Conservation (phyloP, 2,888 invertebrate species). For the Ectropis crepuscularia region DNA sequence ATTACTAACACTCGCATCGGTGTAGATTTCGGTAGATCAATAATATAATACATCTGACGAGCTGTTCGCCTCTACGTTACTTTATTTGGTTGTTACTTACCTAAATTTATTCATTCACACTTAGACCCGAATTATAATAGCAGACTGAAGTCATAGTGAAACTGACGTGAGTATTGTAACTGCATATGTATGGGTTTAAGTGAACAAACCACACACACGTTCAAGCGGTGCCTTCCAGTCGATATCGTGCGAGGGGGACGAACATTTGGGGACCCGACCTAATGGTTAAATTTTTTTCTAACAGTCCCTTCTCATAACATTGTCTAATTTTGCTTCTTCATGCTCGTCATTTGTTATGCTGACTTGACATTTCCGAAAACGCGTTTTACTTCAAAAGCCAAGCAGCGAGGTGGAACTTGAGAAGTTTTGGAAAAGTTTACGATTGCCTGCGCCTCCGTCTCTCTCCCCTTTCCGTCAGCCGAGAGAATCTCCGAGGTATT, state of each 20-base stretch:
- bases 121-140: neutral
- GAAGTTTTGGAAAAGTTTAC: slow-evolving; percentile 48
- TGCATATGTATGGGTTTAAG: slow-evolving; percentile 14
- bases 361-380: slow-evolving; percentile 62
- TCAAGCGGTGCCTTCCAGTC: slow-evolving; percentile 19
- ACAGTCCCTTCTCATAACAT: slow-evolving; percentile 48
- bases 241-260: slow-evolving; percentile 33
- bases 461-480: slow-evolving; percentile 43
- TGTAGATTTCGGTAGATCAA: too few relatives aligned
- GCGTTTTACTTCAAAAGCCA: slow-evolving; percentile 21
- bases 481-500: slow-evolving; percentile 51
- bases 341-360: slow-evolving; percentile 67
- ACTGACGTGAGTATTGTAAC: slow-evolving; percentile 9
- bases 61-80: too few relatives aligned
- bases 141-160: slow-evolving; percentile 1
- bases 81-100: neutral
- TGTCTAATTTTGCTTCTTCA: slow-evolving; percentile 71
- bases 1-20: too few relatives aligned
- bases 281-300: slow-evolving; percentile 53
- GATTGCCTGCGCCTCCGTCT: slow-evolving; percentile 49
- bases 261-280: slow-evolving; percentile 38
- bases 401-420: slow-evolving; percentile 24
- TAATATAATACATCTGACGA: too few relatives aligned
- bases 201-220: slow-evolving; percentile 22
- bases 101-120: neutral